phyloP scores from a whole-genome alignment of 2,888 invertebrate species.

The Autographa gamma region DNA sequence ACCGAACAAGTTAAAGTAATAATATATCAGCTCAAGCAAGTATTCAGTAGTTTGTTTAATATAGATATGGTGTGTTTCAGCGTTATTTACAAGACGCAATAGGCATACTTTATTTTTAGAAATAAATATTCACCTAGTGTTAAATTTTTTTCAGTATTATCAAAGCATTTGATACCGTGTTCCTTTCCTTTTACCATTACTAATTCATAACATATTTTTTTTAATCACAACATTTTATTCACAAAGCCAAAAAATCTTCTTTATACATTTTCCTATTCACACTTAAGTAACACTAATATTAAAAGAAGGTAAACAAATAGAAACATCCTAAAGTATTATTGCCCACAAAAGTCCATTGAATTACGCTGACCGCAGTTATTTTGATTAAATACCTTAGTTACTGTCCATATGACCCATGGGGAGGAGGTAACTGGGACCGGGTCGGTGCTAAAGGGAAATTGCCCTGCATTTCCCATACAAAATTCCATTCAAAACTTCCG shows the following conservation, averaged over 20 bases:
- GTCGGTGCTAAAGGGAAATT: constrained; percentile 3
- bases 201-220: too few relatives aligned
- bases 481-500: constrained; percentile 42
- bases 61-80: neutral
- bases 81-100: too few relatives aligned
- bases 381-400: constrained; percentile 9
- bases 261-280: neutral
- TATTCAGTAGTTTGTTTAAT: constrained; percentile 5
- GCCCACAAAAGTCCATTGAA: neutral
- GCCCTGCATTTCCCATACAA: constrained; percentile 15
- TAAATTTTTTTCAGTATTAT: too few relatives aligned
- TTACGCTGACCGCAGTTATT: neutral
- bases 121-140: too few relatives aligned
- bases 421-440: neutral
- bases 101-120: too few relatives aligned
- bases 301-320: neutral
- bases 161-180: too few relatives aligned
- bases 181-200: too few relatives aligned
- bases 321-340: neutral
- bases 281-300: neutral
- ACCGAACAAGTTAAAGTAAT: neutral
- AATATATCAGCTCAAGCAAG: neutral
- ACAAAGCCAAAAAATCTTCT: neutral
- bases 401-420: neutral
- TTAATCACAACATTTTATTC: too few relatives aligned